Evolutionary conservation across 2,797 vertebrate species (phyloP), one percentile per base, ranked within the genome.

Genomic region (Cryptoprocta ferox): DNA sequence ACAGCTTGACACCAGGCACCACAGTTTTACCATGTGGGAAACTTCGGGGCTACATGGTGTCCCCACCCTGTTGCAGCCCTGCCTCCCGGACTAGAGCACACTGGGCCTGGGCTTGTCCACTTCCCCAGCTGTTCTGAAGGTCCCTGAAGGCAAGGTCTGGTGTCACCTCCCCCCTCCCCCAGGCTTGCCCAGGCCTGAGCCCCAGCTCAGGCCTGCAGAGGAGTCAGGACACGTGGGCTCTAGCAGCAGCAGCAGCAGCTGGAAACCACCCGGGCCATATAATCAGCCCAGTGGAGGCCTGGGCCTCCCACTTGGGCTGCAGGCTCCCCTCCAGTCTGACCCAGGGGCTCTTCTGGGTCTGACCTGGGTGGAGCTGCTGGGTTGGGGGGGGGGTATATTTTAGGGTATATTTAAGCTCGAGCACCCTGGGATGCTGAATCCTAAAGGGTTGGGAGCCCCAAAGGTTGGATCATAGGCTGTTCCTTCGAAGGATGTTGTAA

Each of bases 401-500:
- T 50, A 61, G 93, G 84, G 59, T 75, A 45, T 35, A 45, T 48
- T 95, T 37, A 73, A 87, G 76, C 76, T 65, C 7, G 1, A 37
- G 37, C 78, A 87, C 76, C 88, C 28, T 45, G 24, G 53, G 35
- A 10, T 94, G 71, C 68, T 94, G 59, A 79, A 28, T 92, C 70
- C 3, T 30, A 61, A 37, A 87, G 32, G 59, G 21, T 4, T 65
- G 50, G 79, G 86, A 70, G 70, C 39, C 42, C 30, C 61, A 24
- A n/a, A 83, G 68, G 8, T 56, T 94, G 66, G 83, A 16, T 70
- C 39, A 16, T 5, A 32, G 65, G 78, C 92, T 39, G 8, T 83
- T 79, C 79, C 50, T 89, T 88, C 32, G 14, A 91, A 94, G 66
- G 76, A 80, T 86, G 88, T 87, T 76, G 59, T 83, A 45, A 92